Evolutionary conservation across 1,140 invertebrate genomes (phyloP), one percentile per base, ranked within the genome.

Genomic region (Onthophagus taurus): DNA sequence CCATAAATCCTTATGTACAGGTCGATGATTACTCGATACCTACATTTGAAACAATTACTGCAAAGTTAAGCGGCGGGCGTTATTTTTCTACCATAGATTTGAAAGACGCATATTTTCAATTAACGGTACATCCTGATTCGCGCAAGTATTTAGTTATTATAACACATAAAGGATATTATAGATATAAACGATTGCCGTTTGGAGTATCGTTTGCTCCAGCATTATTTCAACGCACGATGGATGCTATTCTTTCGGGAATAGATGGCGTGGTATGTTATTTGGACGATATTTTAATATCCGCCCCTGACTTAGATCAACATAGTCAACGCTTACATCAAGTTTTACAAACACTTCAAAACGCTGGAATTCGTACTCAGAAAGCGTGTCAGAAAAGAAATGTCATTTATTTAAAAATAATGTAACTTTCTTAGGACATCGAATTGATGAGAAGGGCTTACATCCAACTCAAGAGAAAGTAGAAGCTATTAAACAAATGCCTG

Each of bases 11-110:
- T n/a, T 30, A 39, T 14, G 20, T 57, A 14, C 21, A 45, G 42
- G 19, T 39, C 8, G 53, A 52, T 19, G 42, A 54, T 34, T 57
- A 51, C 29, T 51, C 55, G 12, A 38, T 56, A 12, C 47, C 45
- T 8, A 9, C 55, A 18, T 30, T 42, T 31, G 38, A 42, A 12
- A 11, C 24, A 6, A 42, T 42, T 17, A 42, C 14, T 7, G 11
- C 21, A 29, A 42, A 42, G 16, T 14, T 42, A 3, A 19, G 16
- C 4, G 20, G 23, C 4, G 38, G 38, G 5, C 4, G 19, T 16
- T 14, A 42, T 9, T 42, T 42, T 16, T 42, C 38, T 8, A 33
- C 16, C 16, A 12, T 20, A 12, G 29, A 31, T 31, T 19, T 31
- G 17, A 43, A 31, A 21, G 29, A 43, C 16, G 41, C 29, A 5